Conservation (phyloP, 2,888 invertebrate genomes). For the Scelioninae gen. 1 region DNA sequence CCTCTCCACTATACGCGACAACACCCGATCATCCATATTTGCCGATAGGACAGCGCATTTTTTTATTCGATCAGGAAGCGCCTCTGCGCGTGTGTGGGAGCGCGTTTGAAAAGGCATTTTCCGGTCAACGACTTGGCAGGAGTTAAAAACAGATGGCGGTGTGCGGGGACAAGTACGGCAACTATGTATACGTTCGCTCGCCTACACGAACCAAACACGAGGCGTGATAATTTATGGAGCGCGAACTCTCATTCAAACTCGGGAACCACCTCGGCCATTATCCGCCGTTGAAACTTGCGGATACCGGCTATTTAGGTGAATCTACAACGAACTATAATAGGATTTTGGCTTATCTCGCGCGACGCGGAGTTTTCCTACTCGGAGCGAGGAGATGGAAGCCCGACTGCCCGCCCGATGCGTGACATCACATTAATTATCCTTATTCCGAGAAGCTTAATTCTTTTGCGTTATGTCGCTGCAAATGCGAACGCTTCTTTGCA, state of each 20-base stretch:
- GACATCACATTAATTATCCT: constrained; percentile 77
- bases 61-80: constrained; percentile 21
- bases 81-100: not conserved
- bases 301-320: constrained; percentile 74
- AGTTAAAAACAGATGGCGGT: constrained; percentile 67
- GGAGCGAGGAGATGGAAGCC: constrained; percentile 69
- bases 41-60: constrained; percentile 12
- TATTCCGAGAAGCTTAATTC: constrained; percentile 65
- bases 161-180: constrained; percentile 42
- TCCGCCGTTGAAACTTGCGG: constrained; percentile 75
- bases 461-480: constrained; percentile 53
- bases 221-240: constrained; percentile 79
- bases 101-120: constrained; percentile 58
- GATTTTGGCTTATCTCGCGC: constrained; percentile 81
- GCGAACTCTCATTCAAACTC: constrained; percentile 80
- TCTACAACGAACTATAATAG: constrained; percentile 81
- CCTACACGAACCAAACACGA: constrained; percentile 63
- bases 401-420: constrained; percentile 74
- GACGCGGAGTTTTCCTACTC: constrained; percentile 74
- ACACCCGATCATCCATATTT: constrained; percentile 24
- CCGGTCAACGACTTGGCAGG: constrained; percentile 67
- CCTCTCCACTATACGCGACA: too few relatives aligned
- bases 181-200: constrained; percentile 45
- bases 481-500: constrained; percentile 35
- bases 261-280: constrained; percentile 77